Base-by-base conservation (phyloP, 2,113 vertebrate genomes). In the Synodontis membranacea region DNA sequence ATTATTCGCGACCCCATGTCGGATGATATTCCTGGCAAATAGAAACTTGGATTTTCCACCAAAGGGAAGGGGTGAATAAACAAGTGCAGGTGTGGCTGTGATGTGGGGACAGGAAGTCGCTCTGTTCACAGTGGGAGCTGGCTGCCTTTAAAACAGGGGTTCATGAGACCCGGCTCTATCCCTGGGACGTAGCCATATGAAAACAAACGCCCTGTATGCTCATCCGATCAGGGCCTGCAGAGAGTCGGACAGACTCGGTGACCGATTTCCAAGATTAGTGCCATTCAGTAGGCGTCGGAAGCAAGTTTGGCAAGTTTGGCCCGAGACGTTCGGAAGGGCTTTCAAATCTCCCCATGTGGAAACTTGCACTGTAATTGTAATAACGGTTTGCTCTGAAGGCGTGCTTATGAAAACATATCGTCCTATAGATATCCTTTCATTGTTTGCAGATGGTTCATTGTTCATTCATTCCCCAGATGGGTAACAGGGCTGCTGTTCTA, bases 81-180 rank as follows among this genome's bases (percentile, higher is more conserved):
- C 89, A 88, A 90, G 85, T 66, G 52, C 84, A 90, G 87, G 88
- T 90, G 79, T 84, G 12, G 84, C 68, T 90, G 80, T 91, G 92
- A 92, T 84, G 89, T 91, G 80, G 87, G 85, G 90, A 86, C 91
- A 92, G 92, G 93, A 95, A 92, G 81, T 54, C n/a, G 58, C 66
- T 86, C 79, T 78, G 23, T 92, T 91, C 90, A 46, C 91, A 80
- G 76, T 88, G 90, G 79, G 86, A 88, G 89, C n/a, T 85, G 85
- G 52, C 86, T 81, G 84, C 68, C 58, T 70, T 70, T 80, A 88
- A 84, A 78, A 58, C 79, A 79, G 72, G 48, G 50, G 70, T 82
- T 89, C 87, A 82, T 80, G 89, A 87, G 60, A 42, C 74, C 79
- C 85, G 52, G 88, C 87, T 90, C 25, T 28, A 39, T 76, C 88